A percentile compares a stretch with the other conserved stretches of the same genome.
Conservation (phyloP, 1,140 invertebrate genomes). For the Holotrichia oblita region DNA sequence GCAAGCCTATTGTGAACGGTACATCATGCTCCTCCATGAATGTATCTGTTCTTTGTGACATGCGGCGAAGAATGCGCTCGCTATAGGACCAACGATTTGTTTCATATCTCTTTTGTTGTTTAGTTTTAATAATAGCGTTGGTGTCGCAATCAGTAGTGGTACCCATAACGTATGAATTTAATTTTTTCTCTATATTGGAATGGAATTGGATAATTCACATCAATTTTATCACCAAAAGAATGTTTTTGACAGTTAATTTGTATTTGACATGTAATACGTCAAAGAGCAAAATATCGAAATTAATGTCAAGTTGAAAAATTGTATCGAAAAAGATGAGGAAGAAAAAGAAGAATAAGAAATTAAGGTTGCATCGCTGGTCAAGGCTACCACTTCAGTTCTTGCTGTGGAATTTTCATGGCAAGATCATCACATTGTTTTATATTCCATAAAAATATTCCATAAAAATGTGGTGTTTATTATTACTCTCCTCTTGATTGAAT, state of each 20-base stretch:
- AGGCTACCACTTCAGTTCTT: too few relatives aligned
- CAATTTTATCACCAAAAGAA: background rate
- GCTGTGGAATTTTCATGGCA: too few relatives aligned
- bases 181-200: background rate
- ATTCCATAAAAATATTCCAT: too few relatives aligned
- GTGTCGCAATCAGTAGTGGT: background rate
- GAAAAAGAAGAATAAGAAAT: too few relatives aligned
- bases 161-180: background rate
- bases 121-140: background rate
- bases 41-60: slow-evolving; percentile 27
- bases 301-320: too few relatives aligned
- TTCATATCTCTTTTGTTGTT: slow-evolving; percentile 39
- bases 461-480: too few relatives aligned
- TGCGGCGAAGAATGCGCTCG: slow-evolving; percentile 45
- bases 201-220: background rate
- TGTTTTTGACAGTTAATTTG: background rate
- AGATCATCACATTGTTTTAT: too few relatives aligned
- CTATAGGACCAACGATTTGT: slow-evolving; percentile 46
- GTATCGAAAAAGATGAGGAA: too few relatives aligned
- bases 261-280: too few relatives aligned
- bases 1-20: slow-evolving; percentile 44
- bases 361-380: too few relatives aligned
- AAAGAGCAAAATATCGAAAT: too few relatives aligned
- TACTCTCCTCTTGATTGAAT: too few relatives aligned
- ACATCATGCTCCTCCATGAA: slow-evolving; percentile 42